phyloP scores from a whole-genome alignment of 2,113 vertebrate genomes.

The Steatornis caripensis region DNA sequence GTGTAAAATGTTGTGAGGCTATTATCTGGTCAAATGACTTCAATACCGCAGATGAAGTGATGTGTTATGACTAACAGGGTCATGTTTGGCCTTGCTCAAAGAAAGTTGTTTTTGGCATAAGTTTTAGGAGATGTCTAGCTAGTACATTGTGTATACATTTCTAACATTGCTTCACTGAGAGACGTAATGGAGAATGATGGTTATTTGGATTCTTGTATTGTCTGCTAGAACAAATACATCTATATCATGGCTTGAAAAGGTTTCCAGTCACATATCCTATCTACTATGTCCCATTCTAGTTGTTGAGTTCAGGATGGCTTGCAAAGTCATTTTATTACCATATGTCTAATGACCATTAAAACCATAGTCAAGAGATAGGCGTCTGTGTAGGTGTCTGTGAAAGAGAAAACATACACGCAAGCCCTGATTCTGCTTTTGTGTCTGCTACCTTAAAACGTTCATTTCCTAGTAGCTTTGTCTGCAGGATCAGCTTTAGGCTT shows the following conservation, averaged over 20 bases:
- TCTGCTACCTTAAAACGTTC: neutral
- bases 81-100: neutral
- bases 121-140: neutral
- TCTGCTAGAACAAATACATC: neutral
- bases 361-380: neutral
- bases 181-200: neutral
- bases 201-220: neutral
- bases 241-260: neutral
- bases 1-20: neutral
- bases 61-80: neutral
- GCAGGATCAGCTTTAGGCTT: neutral
- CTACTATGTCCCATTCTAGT: neutral
- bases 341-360: neutral
- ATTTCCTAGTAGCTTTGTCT: neutral
- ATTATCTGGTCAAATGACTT: neutral
- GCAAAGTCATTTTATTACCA: neutral
- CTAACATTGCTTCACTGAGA: neutral
- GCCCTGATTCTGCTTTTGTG: neutral
- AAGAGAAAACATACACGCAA: neutral
- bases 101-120: neutral
- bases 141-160: neutral
- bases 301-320: neutral
- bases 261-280: neutral
- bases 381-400: neutral
- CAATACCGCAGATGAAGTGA: neutral